phyloP scores from a whole-genome alignment of 2,797 vertebrate genomes.

The Myotis pilosus region DNA sequence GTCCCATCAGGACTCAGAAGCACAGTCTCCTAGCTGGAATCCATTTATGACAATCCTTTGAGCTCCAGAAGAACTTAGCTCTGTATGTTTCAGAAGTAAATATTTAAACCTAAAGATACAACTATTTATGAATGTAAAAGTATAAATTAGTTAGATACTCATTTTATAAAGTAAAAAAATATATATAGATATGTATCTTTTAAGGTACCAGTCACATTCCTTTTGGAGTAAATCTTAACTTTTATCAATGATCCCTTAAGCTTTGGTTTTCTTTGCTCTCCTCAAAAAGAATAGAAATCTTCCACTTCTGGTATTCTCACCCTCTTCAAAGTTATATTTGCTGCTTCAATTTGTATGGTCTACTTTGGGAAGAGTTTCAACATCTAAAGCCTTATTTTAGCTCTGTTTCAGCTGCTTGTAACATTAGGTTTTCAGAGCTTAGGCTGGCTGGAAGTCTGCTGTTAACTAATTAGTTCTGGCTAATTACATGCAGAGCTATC shows the following conservation, averaged over 20 bases:
- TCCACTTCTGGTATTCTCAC: neutral
- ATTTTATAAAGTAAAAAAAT: conserved; percentile 5
- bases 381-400: conserved; percentile 23
- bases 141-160: neutral
- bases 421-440: conserved; percentile 28
- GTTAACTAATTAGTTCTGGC: conserved; percentile 62
- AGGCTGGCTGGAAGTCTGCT: neutral
- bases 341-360: neutral
- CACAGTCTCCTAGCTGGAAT: neutral
- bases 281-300: neutral
- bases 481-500: conserved; percentile 50
- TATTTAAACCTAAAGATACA: neutral
- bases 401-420: conserved; percentile 19
- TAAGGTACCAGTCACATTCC: neutral
- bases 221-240: conserved; percentile 28
- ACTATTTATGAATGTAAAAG: neutral
- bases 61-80: neutral
- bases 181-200: neutral
- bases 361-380: conserved; percentile 26
- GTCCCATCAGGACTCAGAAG: neutral
- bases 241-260: neutral
- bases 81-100: neutral
- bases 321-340: conserved; percentile 2
- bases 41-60: neutral
- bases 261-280: neutral